Evolutionary conservation across 2,888 invertebrate species (phyloP), one percentile per base, ranked within the genome.

Genomic region (Boloria euphrosyne): DNA sequence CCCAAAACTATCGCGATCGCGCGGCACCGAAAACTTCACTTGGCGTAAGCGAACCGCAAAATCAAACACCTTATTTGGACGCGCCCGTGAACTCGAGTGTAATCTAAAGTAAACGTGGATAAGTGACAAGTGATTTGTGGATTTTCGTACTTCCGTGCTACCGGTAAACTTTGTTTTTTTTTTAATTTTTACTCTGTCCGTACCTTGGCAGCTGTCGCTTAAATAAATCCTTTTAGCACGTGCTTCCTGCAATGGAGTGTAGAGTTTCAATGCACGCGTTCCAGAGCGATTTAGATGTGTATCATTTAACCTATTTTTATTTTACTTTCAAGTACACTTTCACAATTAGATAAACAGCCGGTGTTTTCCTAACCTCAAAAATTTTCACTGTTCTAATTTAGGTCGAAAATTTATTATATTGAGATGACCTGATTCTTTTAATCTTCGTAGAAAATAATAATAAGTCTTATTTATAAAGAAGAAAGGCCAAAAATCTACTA

Each of bases 181-280:
- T 60, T 71, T 46, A 18, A 50, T 82, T 80, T 80, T 75, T 79
- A 74, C 76, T 77, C 78, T 77, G 75, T 70, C 59, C 54, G 49
- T 52, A 31, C 43, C 49, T 53, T 68, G 70, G 76, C 74, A 74
- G 78, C 74, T 75, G 76, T 60, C 76, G 77, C 74, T 54, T 67
- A 73, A 77, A 77, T 78, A 72, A 77, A 77, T 80, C 64, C 54
- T 65, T 67, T 66, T 76, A 80, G 74, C 81, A 80, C 83, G 83
- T 83, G 82, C 85, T 87, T 81, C 80, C 84, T 87, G 87, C 86
- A 87, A 76, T 79, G 53, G 79, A 80, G 89, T 88, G 84, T 91
- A 84, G 83, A 86, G 85, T 91, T 91, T 82, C 90, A 91, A 87
- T 80, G 89, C 87, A 84, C 80, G 81, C 74, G 85, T 83, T 87